Evolutionary conservation across 2,113 vertebrate species (phyloP), one percentile per base, ranked within the genome.

Genomic region (Chloropsis cyanopogon): DNA sequence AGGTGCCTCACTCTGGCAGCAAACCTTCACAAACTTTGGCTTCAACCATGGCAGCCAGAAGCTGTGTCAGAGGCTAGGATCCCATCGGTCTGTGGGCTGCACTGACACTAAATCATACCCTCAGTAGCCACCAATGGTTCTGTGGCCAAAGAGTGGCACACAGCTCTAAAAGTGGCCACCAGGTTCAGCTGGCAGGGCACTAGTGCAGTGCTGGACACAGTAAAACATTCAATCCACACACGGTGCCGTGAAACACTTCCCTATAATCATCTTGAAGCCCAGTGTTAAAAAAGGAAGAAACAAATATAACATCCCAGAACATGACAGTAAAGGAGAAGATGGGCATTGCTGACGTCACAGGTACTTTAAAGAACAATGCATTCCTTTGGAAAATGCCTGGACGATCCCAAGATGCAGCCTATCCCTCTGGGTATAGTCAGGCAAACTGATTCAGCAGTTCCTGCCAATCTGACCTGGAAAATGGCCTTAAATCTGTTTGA

Each of bases 401-500:
- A 52, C 0, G 0, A 60, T 69, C 14, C 24, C 69, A 82, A 87
- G n/a, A 50, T 71, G 29, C 52, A 86, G 53, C 25, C 22, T 19
- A 63, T 59, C 15, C 42, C 25, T 85, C 63, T 61, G 72, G 41
- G 31, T 64, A 79, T 2, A 70, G 68, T 59, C 68, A 73, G 54
- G 68, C 42, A 73, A 95, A 85, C 7, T 0, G 0, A 29, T 83
- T 50, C 63, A 86, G 26, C 46, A 57, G 35, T 46, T 96, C 82
- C 75, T 82, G 82, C 33, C 49, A 69, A 22, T 65, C 41, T 88
- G 63, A 82, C 75, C 75, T 80, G 75, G 79, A 90, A 93, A 92
- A 86, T 18, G 16, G 42, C 76, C 68, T 90, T 82, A 83, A 85
- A 82, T 82, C 66, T 91, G 44, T 82, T 71, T 61, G 69, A 86